Conservation (phyloP, 1,140 invertebrate genomes). For the Agrilus planipennis region DNA sequence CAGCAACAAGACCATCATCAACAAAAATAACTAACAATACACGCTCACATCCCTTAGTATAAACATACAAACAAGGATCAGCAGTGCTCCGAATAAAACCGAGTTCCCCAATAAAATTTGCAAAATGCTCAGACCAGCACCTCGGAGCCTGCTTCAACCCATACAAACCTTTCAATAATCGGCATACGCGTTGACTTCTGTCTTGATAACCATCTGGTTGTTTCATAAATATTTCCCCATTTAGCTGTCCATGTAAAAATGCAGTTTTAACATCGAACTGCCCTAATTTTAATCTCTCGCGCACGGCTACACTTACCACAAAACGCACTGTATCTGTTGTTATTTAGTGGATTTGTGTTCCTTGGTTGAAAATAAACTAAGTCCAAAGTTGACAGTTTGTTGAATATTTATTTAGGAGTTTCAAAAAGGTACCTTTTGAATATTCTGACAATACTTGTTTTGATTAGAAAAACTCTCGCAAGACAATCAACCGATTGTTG, state of each 20-base stretch:
- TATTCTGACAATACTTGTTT: too few species aligned
- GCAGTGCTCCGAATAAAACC: constrained; percentile 15
- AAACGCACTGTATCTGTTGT: constrained; percentile 19
- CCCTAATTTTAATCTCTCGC: constrained; percentile 3
- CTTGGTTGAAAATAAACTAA: too few species aligned
- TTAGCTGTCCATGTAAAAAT: constrained; percentile 31
- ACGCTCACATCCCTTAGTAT: too few species aligned
- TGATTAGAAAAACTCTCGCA: too few species aligned
- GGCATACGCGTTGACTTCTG: constrained; percentile 17
- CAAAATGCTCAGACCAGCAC: constrained; percentile 23
- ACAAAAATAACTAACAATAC: too few species aligned
- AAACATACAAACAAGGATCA: too few species aligned
- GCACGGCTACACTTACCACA: constrained; percentile 17
- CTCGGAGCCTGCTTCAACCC: constrained; percentile 29
- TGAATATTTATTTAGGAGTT: too few species aligned
- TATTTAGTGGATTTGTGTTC: too few species aligned
- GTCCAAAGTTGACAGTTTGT: too few species aligned
- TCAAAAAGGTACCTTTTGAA: too few species aligned
- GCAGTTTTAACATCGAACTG: constrained; percentile 31
- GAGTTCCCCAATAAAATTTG: constrained; percentile 14
- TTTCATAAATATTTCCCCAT: too few species aligned
- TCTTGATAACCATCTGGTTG: constrained; percentile 30
- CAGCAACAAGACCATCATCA: constrained; percentile 4
- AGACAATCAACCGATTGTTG: too few species aligned
- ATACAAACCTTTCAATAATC: constrained; percentile 30